Conservation (phyloP, 2,113 vertebrate genomes). For the Diphyllodes magnificus region DNA sequence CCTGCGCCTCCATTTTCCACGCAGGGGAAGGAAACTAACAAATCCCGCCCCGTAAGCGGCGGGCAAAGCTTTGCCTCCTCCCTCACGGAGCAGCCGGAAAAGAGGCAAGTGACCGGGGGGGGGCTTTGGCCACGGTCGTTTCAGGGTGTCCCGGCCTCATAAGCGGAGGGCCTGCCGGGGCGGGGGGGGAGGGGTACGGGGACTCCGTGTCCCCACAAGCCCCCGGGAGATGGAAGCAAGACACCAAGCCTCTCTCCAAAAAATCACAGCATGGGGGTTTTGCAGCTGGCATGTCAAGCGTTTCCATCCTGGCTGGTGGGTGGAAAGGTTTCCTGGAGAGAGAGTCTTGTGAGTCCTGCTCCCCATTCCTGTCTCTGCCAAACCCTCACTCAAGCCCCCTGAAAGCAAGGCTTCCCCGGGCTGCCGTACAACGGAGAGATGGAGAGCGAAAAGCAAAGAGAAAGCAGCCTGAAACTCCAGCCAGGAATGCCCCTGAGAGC, state of each 20-base stretch:
- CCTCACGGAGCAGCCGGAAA: rapidly evolving
- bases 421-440: rapidly evolving
- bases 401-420: not conserved
- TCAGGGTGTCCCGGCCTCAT: not conserved
- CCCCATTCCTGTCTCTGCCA: not conserved
- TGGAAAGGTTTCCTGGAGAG: not conserved
- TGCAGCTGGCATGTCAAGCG: not conserved
- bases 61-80: not conserved
- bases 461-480: not conserved
- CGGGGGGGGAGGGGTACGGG: too few species aligned
- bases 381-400: not conserved
- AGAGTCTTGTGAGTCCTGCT: not conserved
- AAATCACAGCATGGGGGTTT: not conserved
- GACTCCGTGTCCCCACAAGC: not conserved
- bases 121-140: rapidly evolving
- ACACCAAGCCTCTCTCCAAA: not conserved
- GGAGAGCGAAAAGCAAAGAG: not conserved
- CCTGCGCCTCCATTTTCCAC: not conserved
- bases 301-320: rapidly evolving
- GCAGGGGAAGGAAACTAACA: not conserved
- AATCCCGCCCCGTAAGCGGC: not conserved
- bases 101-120: not conserved
- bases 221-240: not conserved
- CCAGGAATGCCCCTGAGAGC: not conserved
- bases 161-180: not conserved